Base-by-base conservation (phyloP, 2,113 vertebrate species). In the Callipepla californica region DNA sequence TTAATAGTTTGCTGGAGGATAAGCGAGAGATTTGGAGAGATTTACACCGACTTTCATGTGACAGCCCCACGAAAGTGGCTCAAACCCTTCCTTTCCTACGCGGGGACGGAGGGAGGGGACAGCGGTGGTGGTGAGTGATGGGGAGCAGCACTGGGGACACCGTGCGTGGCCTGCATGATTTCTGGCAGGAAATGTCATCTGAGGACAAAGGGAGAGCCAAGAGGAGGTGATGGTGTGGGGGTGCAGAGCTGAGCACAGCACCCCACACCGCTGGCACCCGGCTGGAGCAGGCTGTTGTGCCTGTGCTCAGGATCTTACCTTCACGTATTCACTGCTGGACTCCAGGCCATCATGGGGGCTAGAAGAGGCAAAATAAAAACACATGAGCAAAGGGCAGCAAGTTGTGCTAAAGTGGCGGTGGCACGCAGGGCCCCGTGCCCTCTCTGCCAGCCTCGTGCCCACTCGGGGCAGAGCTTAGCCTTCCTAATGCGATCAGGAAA, bases 261-360 rank as follows among this genome's bases (percentile, higher is more conserved):
- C 22, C 10, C 0, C 0, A n/a, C 40, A 68, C 19, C 1, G 1
- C 32, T n/a, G 72, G 26, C 68, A 87, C 59, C 48, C 1, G 2
- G 16, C 7, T 0, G 5, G 59, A 34, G 20, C 50, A 48, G n/a
- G 51, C 59, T 93, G 61, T 1, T 93, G 61, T 1, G 5, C 30
- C 13, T 36, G 6, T 0, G 0, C 7, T 72, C 19, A 1, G 25
- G 4, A 5, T 89, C 98, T 92, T 98, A 98, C 98, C 98, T 98
- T 98, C 55, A 98, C 98, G 0, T 98, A 98, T 81, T 98, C 98
- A 0, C 97, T 97, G 11, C 96, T 75, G 0, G 97, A 89, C 80
- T 98, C 98, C 17, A 76, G 95, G 66, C 96, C 97, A 69, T 94
- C 95, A 0, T 95, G 86, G 10, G 95, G 92, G 70, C 98, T 98